A percentile compares a stretch with the other conserved stretches of the same genome.
phyloP scores from a whole-genome alignment of 2,797 vertebrate species.

The Parambassis ranga region DNA sequence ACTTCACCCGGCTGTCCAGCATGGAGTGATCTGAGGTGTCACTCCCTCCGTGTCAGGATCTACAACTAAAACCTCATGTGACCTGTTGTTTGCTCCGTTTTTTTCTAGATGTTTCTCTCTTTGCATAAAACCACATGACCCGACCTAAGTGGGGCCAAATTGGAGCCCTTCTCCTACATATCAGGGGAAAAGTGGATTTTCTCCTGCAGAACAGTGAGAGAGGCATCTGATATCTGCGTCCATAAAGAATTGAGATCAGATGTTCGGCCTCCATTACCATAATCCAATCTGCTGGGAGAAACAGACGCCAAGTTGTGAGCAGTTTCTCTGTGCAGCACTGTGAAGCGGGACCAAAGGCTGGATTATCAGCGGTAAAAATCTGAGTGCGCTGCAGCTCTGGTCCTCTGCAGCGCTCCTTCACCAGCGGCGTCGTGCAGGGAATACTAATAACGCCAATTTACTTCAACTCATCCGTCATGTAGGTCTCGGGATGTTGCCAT shows the following conservation, averaged over 20 bases:
- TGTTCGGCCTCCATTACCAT: slow-evolving; percentile 47
- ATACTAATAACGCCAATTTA: slow-evolving; percentile 60
- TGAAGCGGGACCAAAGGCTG: slow-evolving; percentile 34
- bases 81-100: slow-evolving; percentile 13
- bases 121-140: slow-evolving; percentile 14
- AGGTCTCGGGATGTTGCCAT: slow-evolving; percentile 47
- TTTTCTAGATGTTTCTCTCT: slow-evolving; percentile 1
- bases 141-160: slow-evolving; percentile 3
- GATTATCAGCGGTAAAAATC: slow-evolving; percentile 41
- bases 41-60: slow-evolving; percentile 26
- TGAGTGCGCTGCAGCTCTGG: slow-evolving; percentile 26
- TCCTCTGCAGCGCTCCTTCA: slow-evolving; percentile 37
- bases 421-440: slow-evolving; percentile 33
- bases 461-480: slow-evolving; percentile 48
- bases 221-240: slow-evolving; percentile 48
- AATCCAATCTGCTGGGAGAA: slow-evolving; percentile 61
- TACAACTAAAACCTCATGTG: no score
- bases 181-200: slow-evolving; percentile 49
- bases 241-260: slow-evolving; percentile 62
- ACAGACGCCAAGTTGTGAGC: slow-evolving; percentile 36
- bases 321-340: slow-evolving; percentile 33
- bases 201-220: slow-evolving; percentile 20
- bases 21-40: slow-evolving; percentile 21
- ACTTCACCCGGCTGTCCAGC: slow-evolving; percentile 24
- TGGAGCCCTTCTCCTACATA: slow-evolving; percentile 19